Evolutionary conservation across 2,113 vertebrate species (phyloP), one percentile per base, ranked within the genome.

Genomic region (Malurus melanocephalus): DNA sequence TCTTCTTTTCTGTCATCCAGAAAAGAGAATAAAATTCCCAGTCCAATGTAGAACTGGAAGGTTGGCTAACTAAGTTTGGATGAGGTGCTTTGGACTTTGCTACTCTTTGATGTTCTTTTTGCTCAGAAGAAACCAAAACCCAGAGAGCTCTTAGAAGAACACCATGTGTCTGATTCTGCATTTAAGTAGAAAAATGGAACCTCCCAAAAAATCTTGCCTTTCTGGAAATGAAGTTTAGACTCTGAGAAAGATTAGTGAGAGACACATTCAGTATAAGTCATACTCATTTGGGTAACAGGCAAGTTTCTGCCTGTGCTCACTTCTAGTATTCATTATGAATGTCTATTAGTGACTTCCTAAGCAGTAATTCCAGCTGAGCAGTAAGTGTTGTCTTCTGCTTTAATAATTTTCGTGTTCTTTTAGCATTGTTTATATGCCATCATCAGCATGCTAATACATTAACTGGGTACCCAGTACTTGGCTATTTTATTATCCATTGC

Each of bases 361-460:
- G 72, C 53, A 74, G 49, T 51, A 80, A 83, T 86, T 73, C 57
- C 53, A 49, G 83, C 51, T 89, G 84, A 92, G 89, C 3, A 85
- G 23, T 69, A 89, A 91, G 74, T 81, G n/a, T 46, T 84, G 42
- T 46, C 75, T 91, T 89, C 62, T 81, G 46, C 72, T 91, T 81
- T 80, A 88, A 72, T 66, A 72, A 56, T 90, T 90, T 93, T 92
- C 77, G 57, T 92, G 8, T 91, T 91, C n/a, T 90, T 68, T 92
- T 82, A 73, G 49, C 23, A 13, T 62, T 71, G 45, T 88, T 88
- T 94, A n/a, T 80, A 20, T 75, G 68, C n/a, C 24, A 65, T 67
- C 52, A 86, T 11, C 38, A 80, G 16, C 51, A 46, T 72, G 42
- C 32, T 43, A 12, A 46, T 87, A 53, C 18, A 24, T 81, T 92